These are phyloP conservation scores for Chorisops tibialis DNA, from an alignment of 2,888 invertebrate genomes.

Conservation along the genomic window DNA sequence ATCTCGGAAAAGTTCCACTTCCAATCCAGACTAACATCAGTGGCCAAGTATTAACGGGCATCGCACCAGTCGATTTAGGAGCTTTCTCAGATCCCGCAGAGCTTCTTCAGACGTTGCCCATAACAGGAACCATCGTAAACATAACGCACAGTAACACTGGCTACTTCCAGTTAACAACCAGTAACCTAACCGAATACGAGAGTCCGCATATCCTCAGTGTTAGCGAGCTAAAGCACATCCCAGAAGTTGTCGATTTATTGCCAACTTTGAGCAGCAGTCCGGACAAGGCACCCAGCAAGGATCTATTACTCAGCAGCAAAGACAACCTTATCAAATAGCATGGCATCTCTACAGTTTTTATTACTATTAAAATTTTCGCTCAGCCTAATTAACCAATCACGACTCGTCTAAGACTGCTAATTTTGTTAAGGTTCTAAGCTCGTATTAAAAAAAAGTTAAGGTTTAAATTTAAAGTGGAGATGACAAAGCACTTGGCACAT, in stretches of 20 bases:
- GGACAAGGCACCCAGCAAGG: neutral
- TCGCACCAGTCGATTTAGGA: conserved; percentile 54
- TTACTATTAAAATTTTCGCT: no score
- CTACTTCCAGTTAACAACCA: conserved; percentile 46
- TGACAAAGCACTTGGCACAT: no score
- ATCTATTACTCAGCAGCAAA: neutral
- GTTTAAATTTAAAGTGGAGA: no score
- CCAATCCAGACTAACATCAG: conserved; percentile 57
- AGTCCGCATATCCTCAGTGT: conserved; percentile 41
- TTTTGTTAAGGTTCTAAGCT: no score
- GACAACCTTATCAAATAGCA: conserved; percentile 1
- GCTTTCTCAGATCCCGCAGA: conserved; percentile 49
- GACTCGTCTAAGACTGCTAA: no score
- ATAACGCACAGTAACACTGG: conserved; percentile 51
- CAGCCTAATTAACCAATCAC: no score
- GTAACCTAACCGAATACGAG: conserved; percentile 42
- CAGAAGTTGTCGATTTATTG: conserved; percentile 38
- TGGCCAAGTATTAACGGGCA: conserved; percentile 56
- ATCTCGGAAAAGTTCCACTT: conserved; percentile 56
- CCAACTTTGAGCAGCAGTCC: neutral
- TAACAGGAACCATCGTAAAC: conserved; percentile 51
- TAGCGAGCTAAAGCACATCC: conserved; percentile 40
- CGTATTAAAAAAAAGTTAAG: no score
- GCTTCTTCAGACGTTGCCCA: conserved; percentile 45
- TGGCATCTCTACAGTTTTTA: neutral